Evolutionary conservation across 1,140 invertebrate species (phyloP), one percentile per base, ranked within the genome.

Genomic region (Apis dorsata): DNA sequence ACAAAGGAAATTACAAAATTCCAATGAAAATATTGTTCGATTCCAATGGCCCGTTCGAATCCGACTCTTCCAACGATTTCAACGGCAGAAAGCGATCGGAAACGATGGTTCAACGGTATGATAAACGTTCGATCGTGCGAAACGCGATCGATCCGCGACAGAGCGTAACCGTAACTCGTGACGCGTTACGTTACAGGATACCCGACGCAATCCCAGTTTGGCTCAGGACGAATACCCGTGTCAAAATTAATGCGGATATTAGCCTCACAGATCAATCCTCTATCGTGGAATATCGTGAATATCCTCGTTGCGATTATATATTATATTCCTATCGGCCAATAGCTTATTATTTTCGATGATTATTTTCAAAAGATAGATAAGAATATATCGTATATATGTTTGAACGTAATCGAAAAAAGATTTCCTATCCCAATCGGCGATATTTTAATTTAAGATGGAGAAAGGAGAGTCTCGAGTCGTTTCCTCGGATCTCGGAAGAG

Each of bases 401-500:
- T 34, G 34, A 2, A 34, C 3, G 34, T 24, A 24, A 24, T 34
- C 2, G 2, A 34, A 34, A 34, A 3, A 34, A 34, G 2, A 34
- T 34, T 34, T 34, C 34, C 34, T 3, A 34, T 34, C 34, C 34
- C 3, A 0, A 34, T 34, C 2, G 34, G 34, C 28, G 34, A 34
- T 34, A 34, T 3, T 34, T 34, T 34, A 34, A 34, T 34, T 28
- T 28, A 28, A 53, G 10, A 12, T 11, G 51, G 12, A 53, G 10
- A 21, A 74, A 19, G 79, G 79, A 53, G 72, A 79, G 84, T 1
- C 28, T 28, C 28, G 28, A 28, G 1, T 34, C 34, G 34, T 24
- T 24, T 24, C 24, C 24, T 24, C 24, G 24, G 24, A 24, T 24
- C 24, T 24, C 24, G 24, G 24, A 24, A 24, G 0, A 24, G 24